phyloP scores from a whole-genome alignment of 1,140 invertebrate species.

The Pseudomyrmex concolor region DNA sequence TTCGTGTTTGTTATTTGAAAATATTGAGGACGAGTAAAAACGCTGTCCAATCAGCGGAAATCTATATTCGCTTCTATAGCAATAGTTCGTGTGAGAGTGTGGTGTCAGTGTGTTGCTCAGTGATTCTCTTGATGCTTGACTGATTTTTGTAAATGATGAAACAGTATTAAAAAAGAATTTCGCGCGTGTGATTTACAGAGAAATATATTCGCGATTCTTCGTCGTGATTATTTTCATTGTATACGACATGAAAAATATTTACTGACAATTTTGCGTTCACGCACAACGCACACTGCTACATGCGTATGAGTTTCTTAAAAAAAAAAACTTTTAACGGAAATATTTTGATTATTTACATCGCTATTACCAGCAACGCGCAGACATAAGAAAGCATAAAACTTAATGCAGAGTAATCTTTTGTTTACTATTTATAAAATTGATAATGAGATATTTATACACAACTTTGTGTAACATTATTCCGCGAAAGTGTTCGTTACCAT shows the following conservation, averaged over 20 bases:
- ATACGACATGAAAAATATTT: no score
- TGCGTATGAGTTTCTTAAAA: no score
- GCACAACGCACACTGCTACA: no score
- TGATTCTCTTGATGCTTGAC: slow-evolving; percentile 12
- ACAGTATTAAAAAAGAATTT: slow-evolving; percentile 29
- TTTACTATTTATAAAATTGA: background rate
- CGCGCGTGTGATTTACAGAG: background rate
- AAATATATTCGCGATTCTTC: slow-evolving; percentile 12
- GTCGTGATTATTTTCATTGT: background rate
- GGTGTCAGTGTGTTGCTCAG: background rate
- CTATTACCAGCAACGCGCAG: background rate
- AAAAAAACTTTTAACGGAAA: background rate
- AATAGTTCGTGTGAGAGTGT: slow-evolving; percentile 17
- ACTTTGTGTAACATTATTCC: background rate
- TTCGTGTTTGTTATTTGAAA: slow-evolving; percentile 16
- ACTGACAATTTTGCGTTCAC: no score
- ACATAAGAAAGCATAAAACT: background rate
- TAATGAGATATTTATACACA: background rate
- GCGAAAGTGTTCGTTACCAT: background rate
- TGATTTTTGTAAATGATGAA: slow-evolving; percentile 31
- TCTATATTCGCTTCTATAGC: slow-evolving; percentile 39
- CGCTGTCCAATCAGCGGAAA: slow-evolving; percentile 32
- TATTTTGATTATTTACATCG: background rate
- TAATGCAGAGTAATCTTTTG: background rate
- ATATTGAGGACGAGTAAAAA: slow-evolving; percentile 26